Base-by-base conservation (phyloP, 2,888 invertebrate species). In the Boloria euphrosyne region DNA sequence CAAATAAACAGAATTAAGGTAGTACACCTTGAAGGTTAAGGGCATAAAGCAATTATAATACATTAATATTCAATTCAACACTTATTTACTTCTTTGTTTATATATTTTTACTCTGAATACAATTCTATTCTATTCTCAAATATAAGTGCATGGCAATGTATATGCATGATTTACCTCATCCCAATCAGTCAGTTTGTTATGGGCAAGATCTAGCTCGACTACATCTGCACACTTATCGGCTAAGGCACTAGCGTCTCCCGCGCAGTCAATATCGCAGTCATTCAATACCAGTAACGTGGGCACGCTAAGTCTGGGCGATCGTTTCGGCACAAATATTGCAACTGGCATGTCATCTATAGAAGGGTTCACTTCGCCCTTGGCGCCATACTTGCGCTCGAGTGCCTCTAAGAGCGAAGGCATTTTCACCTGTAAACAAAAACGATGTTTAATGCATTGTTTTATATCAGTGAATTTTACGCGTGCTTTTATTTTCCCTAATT, bases 371-470 rank as follows among this genome's bases (percentile, higher is more conserved):
- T 94, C 94, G 69, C 94, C 94, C 79, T 94, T 94, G 17, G 94
- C 93, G 73, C 95, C 94, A 89, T 98, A 98, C 86, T 98, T 97
- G 78, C 95, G 94, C 92, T 97, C 97, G 78, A 98, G 93, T 74
- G 98, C 98, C 93, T 98, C 97, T 82, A 97, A 90, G 77, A 98
- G 93, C 78, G 97, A 97, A 87, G 97, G 97, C 98, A 98, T 97
- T 87, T 90, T 76, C 64, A 76, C 66, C 85, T 86, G 77, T 31
- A 78, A 79, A 77, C 78, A 82, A 68, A 38, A 59, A 71, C 14
- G n/a, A n/a, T n/a, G 4, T 14, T 16, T 47, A 47, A 14, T 4
- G 16, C 47, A 47, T 16, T 47, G 47, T 47, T 47, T 47, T 47
- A n/a, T 47, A n/a, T 46, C 13, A 13, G 4, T 46, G 27, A 5